Evolutionary conservation across 2,797 vertebrate genomes (phyloP).

Genomic region (Sebastes cheni): DNA sequence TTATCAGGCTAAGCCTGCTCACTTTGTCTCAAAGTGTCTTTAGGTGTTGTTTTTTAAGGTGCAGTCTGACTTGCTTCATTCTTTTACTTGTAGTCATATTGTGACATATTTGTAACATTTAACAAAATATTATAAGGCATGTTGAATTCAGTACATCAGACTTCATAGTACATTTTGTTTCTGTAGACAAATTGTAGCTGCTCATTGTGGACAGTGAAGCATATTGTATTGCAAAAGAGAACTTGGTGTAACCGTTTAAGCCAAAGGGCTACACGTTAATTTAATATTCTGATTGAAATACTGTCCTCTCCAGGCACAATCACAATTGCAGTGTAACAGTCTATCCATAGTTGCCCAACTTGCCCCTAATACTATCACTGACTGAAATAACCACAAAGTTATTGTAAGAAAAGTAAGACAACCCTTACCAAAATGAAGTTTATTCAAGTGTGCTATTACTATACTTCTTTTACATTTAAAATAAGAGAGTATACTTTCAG

Average conservation of each 20-base stretch:
- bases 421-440: too few species aligned
- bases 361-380: too few species aligned
- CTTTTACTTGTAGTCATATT: not conserved
- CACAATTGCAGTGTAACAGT: too few species aligned
- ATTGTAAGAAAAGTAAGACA: too few species aligned
- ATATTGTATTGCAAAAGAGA: not conserved
- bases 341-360: too few species aligned
- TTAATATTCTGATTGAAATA: not conserved
- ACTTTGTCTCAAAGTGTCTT: not conserved
- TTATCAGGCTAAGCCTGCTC: conserved; percentile 17
- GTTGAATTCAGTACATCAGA: not conserved
- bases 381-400: too few species aligned
- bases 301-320: not conserved
- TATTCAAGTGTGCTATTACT: too few species aligned
- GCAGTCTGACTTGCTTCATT: conserved; percentile 1
- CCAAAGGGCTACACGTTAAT: not conserved
- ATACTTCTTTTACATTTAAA: too few species aligned
- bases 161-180: not conserved
- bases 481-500: too few species aligned
- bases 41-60: not conserved
- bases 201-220: not conserved
- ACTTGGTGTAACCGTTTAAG: not conserved
- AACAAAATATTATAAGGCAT: not conserved
- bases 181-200: not conserved
- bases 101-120: not conserved